These are phyloP conservation scores for Oscheius sp. DNA, from an alignment of 2,888 invertebrate genomes.

Conservation along the genomic window DNA sequence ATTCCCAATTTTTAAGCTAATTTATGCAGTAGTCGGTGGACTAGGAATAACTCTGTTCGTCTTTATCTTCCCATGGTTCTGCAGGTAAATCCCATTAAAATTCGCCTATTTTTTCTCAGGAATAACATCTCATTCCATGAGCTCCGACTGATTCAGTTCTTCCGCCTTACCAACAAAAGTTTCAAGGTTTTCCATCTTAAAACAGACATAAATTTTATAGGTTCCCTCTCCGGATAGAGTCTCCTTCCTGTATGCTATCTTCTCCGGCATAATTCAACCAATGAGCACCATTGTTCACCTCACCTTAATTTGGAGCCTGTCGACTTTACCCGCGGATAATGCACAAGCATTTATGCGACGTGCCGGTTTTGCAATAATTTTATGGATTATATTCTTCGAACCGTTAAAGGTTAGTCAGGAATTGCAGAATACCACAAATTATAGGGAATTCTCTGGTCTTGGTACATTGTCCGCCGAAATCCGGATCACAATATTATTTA, in stretches of 20 bases:
- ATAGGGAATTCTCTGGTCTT: slow-evolving; percentile 11
- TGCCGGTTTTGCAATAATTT: slow-evolving; percentile 42
- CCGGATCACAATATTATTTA: slow-evolving; percentile 44
- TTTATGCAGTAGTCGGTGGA: background rate
- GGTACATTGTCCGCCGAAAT: slow-evolving; percentile 26
- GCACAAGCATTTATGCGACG: slow-evolving; percentile 50
- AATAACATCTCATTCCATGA: background rate
- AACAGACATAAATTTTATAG: too few species aligned
- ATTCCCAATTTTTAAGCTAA: too few species aligned
- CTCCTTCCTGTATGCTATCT: background rate
- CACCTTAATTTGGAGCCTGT: background rate
- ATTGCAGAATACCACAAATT: background rate
- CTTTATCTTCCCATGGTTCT: background rate
- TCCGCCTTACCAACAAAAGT: slow-evolving; percentile 37
- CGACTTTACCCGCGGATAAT: slow-evolving; percentile 37
- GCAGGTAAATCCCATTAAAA: background rate
- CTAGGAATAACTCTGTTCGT: background rate
- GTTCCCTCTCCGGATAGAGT: background rate
- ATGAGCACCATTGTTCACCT: background rate
- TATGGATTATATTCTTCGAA: slow-evolving; percentile 52
- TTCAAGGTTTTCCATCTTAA: too few species aligned
- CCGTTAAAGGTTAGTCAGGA: slow-evolving; percentile 48
- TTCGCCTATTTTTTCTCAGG: background rate
- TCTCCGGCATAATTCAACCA: background rate
- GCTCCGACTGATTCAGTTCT: background rate